Conservation (phyloP, 2,113 vertebrate species). For the Eulacestoma nigropectus region DNA sequence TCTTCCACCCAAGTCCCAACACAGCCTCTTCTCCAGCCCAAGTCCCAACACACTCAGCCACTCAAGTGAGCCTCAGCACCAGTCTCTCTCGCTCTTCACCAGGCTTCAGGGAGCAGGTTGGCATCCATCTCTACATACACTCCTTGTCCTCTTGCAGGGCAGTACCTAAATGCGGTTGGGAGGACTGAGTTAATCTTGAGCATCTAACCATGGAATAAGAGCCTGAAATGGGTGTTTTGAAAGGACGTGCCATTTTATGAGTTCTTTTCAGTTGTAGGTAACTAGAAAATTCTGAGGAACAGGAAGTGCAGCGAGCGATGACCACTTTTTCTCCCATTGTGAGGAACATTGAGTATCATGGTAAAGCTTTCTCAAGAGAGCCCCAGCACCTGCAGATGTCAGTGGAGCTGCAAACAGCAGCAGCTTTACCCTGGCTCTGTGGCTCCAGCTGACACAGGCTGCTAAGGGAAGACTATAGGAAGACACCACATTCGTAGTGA, state of each 20-base stretch:
- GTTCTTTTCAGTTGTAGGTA: not conserved
- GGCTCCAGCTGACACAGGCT: not conserved
- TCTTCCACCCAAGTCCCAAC: not conserved
- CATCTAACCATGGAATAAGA: not conserved
- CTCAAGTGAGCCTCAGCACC: not conserved
- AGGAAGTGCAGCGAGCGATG: fast-evolving
- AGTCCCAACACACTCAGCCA: not conserved
- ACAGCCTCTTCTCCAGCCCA: not conserved
- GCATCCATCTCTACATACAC: not conserved
- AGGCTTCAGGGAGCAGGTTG: not conserved
- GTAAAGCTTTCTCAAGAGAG: not conserved
- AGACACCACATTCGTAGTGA: not conserved
- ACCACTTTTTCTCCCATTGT: not conserved
- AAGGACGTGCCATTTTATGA: not conserved
- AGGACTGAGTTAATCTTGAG: not conserved
- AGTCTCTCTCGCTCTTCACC: not conserved
- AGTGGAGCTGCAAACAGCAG: not conserved
- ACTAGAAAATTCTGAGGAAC: not conserved
- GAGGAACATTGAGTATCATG: not conserved
- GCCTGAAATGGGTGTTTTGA: not conserved
- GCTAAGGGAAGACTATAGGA: not conserved
- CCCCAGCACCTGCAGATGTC: not conserved
- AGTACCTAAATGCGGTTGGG: not conserved
- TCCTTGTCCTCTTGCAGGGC: not conserved
- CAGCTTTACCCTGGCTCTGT: not conserved